phyloP scores from a whole-genome alignment of 1,140 invertebrate species.

The Meloidogyne chitwoodi region DNA sequence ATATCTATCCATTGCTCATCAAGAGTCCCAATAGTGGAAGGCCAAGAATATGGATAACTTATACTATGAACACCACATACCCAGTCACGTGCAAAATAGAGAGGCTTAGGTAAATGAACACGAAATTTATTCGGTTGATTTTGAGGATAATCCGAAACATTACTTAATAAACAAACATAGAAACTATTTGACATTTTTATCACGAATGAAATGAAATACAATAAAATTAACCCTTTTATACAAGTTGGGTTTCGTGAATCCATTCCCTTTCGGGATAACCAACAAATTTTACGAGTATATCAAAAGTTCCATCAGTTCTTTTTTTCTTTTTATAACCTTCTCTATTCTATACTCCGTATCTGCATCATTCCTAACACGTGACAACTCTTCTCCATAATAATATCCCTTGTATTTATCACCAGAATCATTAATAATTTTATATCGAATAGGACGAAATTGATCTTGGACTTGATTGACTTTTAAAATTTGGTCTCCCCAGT shows the following conservation, averaged over 20 bases:
- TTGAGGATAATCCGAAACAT: not conserved
- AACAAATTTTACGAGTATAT: not conserved
- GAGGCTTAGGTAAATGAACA: constrained; percentile 14
- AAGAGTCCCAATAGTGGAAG: constrained; percentile 3
- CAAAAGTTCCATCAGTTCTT: not conserved
- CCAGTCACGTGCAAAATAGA: constrained; percentile 11
- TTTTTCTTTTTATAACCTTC: not conserved
- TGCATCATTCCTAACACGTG: not conserved
- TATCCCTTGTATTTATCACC: not conserved
- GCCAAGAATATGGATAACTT: too few species aligned
- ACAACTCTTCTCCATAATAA: not conserved
- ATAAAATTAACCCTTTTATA: not conserved
- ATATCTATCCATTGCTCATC: constrained; percentile 2
- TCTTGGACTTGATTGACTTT: not conserved
- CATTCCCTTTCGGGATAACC: too few species aligned
- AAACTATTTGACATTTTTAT: constrained; percentile 16
- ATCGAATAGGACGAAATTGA: not conserved
- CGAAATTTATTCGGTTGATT: constrained; percentile 9
- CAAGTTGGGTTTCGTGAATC: not conserved
- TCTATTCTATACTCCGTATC: not conserved
- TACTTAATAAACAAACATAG: constrained; percentile 11
- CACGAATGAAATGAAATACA: not conserved
- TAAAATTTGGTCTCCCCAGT: constrained; percentile 28
- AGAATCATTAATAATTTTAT: not conserved
- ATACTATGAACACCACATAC: constrained; percentile 18